Conservation (phyloP, 2,888 invertebrate genomes). For the Blera fallax region DNA sequence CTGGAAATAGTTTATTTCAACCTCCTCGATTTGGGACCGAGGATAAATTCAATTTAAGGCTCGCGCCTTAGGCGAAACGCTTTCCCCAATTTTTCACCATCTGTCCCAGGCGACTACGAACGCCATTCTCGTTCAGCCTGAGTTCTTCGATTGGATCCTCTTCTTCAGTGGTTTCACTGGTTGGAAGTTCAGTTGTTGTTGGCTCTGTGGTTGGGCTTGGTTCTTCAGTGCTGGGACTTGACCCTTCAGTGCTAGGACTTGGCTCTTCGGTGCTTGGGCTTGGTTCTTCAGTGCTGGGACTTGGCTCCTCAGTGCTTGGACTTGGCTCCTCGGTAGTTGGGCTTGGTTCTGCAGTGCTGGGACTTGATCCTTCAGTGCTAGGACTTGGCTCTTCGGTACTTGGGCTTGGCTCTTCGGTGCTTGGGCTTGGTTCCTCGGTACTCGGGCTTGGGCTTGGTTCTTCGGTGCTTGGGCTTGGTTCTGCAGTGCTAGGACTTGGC, state of each 20-base stretch:
- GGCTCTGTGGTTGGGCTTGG: neutral
- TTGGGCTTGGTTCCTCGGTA: too few species aligned
- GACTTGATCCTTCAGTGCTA: neutral
- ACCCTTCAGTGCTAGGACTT: neutral
- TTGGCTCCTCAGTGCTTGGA: too few species aligned
- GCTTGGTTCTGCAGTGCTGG: neutral
- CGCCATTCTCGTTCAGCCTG: neutral
- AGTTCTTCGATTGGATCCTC: conserved; percentile 47
- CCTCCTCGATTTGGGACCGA: neutral
- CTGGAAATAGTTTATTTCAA: conserved; percentile 6
- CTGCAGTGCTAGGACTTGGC: too few species aligned
- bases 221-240: neutral
- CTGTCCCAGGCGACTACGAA: neutral
- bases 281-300: too few species aligned
- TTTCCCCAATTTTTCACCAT: conserved; percentile 34
- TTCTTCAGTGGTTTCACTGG: conserved; percentile 6
- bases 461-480: too few species aligned
- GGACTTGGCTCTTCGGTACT: neutral
- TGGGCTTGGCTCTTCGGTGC: neutral
- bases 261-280: too few species aligned
- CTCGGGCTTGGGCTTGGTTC: too few species aligned
- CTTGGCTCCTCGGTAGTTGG: too few species aligned
- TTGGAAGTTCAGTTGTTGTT: neutral
- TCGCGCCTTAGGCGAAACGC: neutral
- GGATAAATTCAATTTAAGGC: neutral